Base-by-base conservation (phyloP, 2,888 invertebrate species). In the Frankliniella intonsa region DNA sequence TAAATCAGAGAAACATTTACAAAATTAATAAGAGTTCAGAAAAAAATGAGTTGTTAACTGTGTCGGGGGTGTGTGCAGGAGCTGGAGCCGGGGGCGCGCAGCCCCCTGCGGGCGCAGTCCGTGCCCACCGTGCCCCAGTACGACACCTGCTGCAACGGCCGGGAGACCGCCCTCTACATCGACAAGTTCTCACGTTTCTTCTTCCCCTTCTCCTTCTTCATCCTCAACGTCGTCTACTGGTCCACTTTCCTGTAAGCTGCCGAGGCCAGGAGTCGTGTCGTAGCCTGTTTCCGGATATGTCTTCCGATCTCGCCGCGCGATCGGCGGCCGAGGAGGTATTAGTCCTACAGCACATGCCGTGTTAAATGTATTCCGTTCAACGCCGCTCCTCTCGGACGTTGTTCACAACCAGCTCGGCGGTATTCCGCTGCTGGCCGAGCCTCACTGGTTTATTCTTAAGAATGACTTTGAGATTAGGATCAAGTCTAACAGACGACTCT, bases 141-240 rank as follows among this genome's bases (percentile, higher is more conserved):
- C 88, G 93, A 94, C 85, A 94, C 94, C 19, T 94, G 94, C 89
- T 96, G 95, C 88, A 92, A 94, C 87, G 95, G 89, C 80, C 87
- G 90, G 82, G 89, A 89, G 84, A 89, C 90, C 81, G 95, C 95
- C 19, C 90, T 96, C 84, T 95, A 93, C 88, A 96, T 96, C 86
- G 96, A 96, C 88, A 93, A 94, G 86, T 93, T 95, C 88, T 96
- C 96, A 81, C 91, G 96, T 86, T 94, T 95, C 89, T 95, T 96
- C 89, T 96, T 96, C 85, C 96, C 96, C 0, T 94, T 96, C 87
- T 95, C 95, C 7, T 96, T 96, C 89, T 92, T 95, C 86, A 94
- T 96, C 86, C 90, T 96, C n/a, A 96, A 96, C 87, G 93, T 96
- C 84, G 94, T 95, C 19, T 96, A 96, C 87, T 96, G 96, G 96